A percentile compares a stretch with the other conserved stretches of the same genome.
Conservation (phyloP, 2,888 invertebrate genomes). For the Perithous albicinctus region DNA sequence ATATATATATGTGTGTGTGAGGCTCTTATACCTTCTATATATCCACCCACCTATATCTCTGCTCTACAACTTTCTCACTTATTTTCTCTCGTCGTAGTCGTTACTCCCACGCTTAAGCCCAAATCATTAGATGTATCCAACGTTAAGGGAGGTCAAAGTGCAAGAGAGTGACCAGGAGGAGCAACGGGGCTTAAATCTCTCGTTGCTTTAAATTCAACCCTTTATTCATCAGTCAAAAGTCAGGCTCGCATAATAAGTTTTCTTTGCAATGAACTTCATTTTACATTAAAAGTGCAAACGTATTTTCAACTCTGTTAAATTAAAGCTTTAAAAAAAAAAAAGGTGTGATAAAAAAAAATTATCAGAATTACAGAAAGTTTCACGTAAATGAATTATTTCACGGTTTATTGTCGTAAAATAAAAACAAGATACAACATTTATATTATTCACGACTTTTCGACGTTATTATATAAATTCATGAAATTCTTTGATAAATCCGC, state of each 20-base stretch:
- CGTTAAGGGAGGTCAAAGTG: constrained; percentile 26
- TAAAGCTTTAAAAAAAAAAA: no score
- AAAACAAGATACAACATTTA: neutral
- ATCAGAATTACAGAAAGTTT: neutral
- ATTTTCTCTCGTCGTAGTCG: constrained; percentile 11
- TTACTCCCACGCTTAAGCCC: constrained; percentile 42
- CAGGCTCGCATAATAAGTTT: neutral
- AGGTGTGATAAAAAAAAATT: no score
- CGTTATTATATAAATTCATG: neutral
- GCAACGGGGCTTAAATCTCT: neutral
- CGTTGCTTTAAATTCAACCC: neutral
- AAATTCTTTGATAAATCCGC: neutral
- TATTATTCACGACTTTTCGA: neutral
- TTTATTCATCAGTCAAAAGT: neutral
- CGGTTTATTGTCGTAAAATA: neutral
- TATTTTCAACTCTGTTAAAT: no score
- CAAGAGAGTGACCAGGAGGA: constrained; percentile 8
- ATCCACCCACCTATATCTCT: constrained; percentile 32
- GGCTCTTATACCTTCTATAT: neutral
- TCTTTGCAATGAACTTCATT: no score
- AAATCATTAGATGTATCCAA: constrained; percentile 21
- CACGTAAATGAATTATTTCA: neutral
- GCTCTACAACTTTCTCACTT: constrained; percentile 12
- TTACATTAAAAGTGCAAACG: no score
- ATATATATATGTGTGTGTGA: no score